These are phyloP conservation scores for Teinopalpus imperialis DNA, from an alignment of 2,888 invertebrate genomes.

Conservation along the genomic window DNA sequence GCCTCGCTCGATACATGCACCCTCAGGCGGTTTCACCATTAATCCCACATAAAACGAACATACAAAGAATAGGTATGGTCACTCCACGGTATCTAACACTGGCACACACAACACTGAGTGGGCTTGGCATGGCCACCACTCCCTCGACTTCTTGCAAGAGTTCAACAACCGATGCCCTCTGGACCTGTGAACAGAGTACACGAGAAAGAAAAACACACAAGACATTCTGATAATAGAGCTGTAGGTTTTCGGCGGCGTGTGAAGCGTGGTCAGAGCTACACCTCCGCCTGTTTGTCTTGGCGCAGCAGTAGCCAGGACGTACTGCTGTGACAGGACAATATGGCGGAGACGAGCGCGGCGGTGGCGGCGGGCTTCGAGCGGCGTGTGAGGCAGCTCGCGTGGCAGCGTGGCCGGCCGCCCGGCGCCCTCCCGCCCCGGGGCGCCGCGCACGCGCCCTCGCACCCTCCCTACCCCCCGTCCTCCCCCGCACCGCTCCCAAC, in stretches of 20 bases:
- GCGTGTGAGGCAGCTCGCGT: slow-evolving; percentile 77
- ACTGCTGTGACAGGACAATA: slow-evolving; percentile 99
- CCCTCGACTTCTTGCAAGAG: background rate
- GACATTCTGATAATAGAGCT: slow-evolving; percentile 13
- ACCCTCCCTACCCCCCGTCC: slow-evolving; percentile 39
- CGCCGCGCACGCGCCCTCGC: slow-evolving; percentile 50
- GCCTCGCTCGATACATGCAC: slow-evolving; percentile 75
- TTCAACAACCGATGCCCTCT: slow-evolving; percentile 7
- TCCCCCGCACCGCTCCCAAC: slow-evolving; percentile 37
- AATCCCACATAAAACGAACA: slow-evolving; percentile 40
- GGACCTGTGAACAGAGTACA: slow-evolving; percentile 44
- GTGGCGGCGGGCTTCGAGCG: slow-evolving; percentile 66
- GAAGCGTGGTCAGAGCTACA: slow-evolving; percentile 45
- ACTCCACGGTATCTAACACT: slow-evolving; percentile 24
- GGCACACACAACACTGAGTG: slow-evolving; percentile 25
- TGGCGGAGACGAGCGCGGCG: slow-evolving; percentile 84
- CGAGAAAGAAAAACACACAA: slow-evolving; percentile 30
- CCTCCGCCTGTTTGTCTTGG: slow-evolving; percentile 88
- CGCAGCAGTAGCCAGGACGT: slow-evolving; percentile 93
- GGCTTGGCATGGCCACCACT: background rate
- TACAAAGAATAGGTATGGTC: slow-evolving; percentile 12
- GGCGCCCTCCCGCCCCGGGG: slow-evolving; percentile 66
- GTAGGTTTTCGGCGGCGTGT: slow-evolving; percentile 5
- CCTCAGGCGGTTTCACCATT: slow-evolving; percentile 53
- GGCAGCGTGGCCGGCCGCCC: slow-evolving; percentile 61